These are phyloP conservation scores for Sialis fuliginosa DNA, from an alignment of 2,888 invertebrate genomes.

Conservation along the genomic window DNA sequence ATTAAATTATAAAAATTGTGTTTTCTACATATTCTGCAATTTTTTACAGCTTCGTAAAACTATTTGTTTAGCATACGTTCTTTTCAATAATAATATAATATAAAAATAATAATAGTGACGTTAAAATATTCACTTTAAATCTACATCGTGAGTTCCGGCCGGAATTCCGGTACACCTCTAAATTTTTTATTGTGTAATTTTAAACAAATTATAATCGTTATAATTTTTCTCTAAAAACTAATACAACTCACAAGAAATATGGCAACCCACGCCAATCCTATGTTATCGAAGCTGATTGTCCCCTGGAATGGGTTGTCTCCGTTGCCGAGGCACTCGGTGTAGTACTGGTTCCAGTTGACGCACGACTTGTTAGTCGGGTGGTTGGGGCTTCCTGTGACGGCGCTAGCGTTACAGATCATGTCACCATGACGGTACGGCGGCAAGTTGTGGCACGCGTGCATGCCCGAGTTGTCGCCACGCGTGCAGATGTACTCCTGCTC, in stretches of 20 bases:
- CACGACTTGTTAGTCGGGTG: slow-evolving; percentile 59
- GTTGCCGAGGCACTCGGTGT: slow-evolving; percentile 81
- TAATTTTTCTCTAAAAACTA: too few relatives aligned
- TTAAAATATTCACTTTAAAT: too few relatives aligned
- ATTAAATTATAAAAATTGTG: too few relatives aligned
- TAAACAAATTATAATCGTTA: too few relatives aligned
- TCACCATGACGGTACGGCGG: slow-evolving; percentile 62
- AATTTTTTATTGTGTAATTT: too few relatives aligned
- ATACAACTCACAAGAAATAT: slow-evolving; percentile 86
- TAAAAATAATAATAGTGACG: too few relatives aligned
- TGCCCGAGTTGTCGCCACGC: slow-evolving; percentile 79
- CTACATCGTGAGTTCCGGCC: too few relatives aligned
- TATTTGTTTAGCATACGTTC: too few relatives aligned
- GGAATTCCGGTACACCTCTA: too few relatives aligned
- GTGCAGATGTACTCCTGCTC: slow-evolving; percentile 97
- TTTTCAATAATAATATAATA: too few relatives aligned
- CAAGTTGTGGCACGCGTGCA: slow-evolving; percentile 77
- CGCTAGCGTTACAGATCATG: slow-evolving; percentile 58
- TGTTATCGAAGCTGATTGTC: slow-evolving; percentile 98
- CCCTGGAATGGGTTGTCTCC: slow-evolving; percentile 97
- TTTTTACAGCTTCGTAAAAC: too few relatives aligned
- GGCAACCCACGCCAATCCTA: slow-evolving; percentile 99
- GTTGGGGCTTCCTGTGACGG: slow-evolving; percentile 37
- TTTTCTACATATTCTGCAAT: too few relatives aligned
- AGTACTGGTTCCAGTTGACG: slow-evolving; percentile 98